Evolutionary conservation across 2,888 invertebrate species (phyloP), one percentile per base, ranked within the genome.

Genomic region (Leptopilina syphax): DNA sequence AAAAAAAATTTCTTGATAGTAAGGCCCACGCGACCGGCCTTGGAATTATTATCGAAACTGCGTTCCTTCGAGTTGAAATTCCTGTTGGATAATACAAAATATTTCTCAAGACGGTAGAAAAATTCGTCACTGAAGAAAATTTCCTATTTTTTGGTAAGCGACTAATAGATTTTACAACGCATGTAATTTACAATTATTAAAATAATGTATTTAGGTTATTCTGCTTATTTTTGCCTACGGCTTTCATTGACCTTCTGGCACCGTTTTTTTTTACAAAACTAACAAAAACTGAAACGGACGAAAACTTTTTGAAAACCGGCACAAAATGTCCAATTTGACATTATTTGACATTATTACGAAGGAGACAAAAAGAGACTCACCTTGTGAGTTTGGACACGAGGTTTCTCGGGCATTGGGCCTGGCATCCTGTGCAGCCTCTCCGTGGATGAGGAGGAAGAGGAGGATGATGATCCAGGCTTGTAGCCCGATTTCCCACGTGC

Each of bases 371-470:
- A 24, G 18, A 54, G 4, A 80, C 84, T 87, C 82, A 91, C 91
- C 87, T 91, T 91, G 50, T 88, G 90, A 83, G 90, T 89, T 81
- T 90, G 91, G 60, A 91, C 91, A 78, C 91, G 90, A 82, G 91
- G 91, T 85, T 91, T 89, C 70, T 91, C 92, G 82, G 90, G 87
- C 80, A 88, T 88, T 81, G 91, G 89, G 85, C 92, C 92, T 82
- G 91, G 90, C 91, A 92, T 92, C 86, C 88, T 91, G 86, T 86
- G 87, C 78, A 88, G 83, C 84, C 87, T 86, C 84, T 89, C 88
- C 86, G 89, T 85, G 79, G 88, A 88, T 79, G 87, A 87, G 85
- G 86, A 88, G 84, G 90, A 90, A 83, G 89, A 90, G 81, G 89
- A 88, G 84, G 88, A 89, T 50, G 63, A 63, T 83, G 90, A 89